Percentiles rank a stretch among this genome's conserved stretches.
phyloP scores from a whole-genome alignment of 2,797 vertebrate genomes.

The Etheostoma perlongum region DNA sequence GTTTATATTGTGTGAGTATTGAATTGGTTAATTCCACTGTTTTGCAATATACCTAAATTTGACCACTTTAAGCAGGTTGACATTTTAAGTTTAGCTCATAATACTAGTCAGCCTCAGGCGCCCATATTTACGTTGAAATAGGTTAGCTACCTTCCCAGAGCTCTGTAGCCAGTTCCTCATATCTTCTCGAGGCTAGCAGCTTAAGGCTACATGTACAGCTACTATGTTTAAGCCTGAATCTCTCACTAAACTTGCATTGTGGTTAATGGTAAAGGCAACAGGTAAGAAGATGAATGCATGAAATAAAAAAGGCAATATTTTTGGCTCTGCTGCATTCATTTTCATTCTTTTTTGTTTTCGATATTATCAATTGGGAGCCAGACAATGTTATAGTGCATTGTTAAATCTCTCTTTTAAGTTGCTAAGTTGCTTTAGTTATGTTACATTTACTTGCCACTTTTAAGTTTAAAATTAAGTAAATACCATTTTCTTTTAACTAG shows the following conservation, averaged over 20 bases:
- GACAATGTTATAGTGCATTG: neutral
- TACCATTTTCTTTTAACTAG: neutral
- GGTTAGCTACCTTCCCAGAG: neutral
- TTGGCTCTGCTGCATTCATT: neutral
- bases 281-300: neutral
- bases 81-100: neutral
- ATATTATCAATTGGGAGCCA: neutral
- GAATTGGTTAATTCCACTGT: no score
- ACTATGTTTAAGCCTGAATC: no score
- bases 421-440: no score
- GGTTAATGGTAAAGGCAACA: neutral
- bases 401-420: neutral
- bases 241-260: neutral
- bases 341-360: no score
- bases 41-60: neutral
- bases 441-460: neutral
- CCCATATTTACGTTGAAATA: neutral
- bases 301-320: neutral
- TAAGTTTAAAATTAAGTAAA: no score
- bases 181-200: neutral
- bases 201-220: neutral
- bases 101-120: neutral
- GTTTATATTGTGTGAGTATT: neutral
- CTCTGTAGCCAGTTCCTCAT: neutral
- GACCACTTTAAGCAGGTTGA: neutral